Percentiles rank a stretch among this genome's conserved stretches.
phyloP scores from a whole-genome alignment of 1,140 invertebrate genomes.

The Ooceraea biroi region DNA sequence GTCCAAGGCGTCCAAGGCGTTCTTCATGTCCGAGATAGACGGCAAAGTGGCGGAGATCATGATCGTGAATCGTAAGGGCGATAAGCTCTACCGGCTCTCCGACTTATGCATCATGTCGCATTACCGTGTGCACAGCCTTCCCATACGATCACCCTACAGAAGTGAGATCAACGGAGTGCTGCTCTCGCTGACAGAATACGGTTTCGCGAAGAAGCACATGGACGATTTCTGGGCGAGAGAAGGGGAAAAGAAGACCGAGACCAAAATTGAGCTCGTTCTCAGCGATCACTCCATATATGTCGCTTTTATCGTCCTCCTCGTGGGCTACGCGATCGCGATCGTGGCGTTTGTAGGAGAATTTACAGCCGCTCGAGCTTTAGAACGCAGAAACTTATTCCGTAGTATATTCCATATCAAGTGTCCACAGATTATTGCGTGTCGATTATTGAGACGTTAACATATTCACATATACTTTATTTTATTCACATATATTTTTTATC shows the following conservation, averaged over 20 bases:
- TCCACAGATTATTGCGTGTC: neutral
- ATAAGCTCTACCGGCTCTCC: conserved; percentile 12
- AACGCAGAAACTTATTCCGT: neutral
- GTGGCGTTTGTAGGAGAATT: neutral
- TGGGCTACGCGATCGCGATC: neutral
- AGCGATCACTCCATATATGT: conserved; percentile 3
- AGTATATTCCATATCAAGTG: too few species aligned
- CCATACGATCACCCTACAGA: neutral
- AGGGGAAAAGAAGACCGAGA: neutral
- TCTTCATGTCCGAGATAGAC: neutral
- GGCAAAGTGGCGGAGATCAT: conserved; percentile 1
- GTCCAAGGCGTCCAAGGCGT: neutral
- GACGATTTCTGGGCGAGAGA: neutral
- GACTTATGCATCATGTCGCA: conserved; percentile 22
- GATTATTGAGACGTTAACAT: neutral
- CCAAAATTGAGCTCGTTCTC: neutral
- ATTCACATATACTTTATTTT: neutral
- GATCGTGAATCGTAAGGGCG: neutral
- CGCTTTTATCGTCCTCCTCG: neutral
- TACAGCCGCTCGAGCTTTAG: neutral
- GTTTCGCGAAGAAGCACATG: neutral
- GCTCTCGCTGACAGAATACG: neutral
- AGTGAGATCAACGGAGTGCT: neutral
- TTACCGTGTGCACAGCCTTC: conserved; percentile 16
- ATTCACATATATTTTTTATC: neutral